A percentile compares a stretch with the other conserved stretches of the same genome.
These are phyloP conservation scores for Hypselothyrea guttata DNA, from an alignment of 2,888 invertebrate genomes.

Conservation along the genomic window DNA sequence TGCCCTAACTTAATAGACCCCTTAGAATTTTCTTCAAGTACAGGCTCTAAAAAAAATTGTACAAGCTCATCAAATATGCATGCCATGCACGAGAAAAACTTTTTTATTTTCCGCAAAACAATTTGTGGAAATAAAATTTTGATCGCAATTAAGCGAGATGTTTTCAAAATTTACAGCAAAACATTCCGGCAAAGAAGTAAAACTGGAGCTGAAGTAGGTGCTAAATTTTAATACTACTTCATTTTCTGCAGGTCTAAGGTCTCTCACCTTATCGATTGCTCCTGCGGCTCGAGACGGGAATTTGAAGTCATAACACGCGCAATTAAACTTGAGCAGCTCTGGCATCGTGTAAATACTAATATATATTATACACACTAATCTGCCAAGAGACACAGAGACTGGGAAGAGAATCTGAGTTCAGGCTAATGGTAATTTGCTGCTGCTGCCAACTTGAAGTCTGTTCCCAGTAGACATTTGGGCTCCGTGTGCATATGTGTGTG, in stretches of 20 bases:
- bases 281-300: constrained; percentile 27
- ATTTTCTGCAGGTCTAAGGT: background rate
- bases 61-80: constrained; percentile 24
- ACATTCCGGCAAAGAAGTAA: constrained; percentile 10
- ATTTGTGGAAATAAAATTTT: constrained; percentile 26
- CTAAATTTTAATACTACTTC: background rate
- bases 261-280: constrained; percentile 46
- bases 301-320: constrained; percentile 55
- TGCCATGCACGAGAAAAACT: constrained; percentile 17
- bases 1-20: too few relatives aligned
- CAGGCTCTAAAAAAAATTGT: constrained; percentile 3
- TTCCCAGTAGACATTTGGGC: constrained; percentile 24
- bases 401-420: constrained; percentile 6
- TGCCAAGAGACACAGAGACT: constrained; percentile 11
- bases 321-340: constrained; percentile 54
- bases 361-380: constrained; percentile 55
- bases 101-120: constrained; percentile 26
- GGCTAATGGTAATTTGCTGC: constrained; percentile 54
- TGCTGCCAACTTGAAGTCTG: constrained; percentile 42
- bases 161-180: constrained; percentile 13
- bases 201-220: too few relatives aligned
- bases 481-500: constrained; percentile 9
- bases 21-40: too few relatives aligned
- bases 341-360: constrained; percentile 49
- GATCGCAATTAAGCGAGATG: constrained; percentile 22